Base-by-base conservation (phyloP, 2,888 invertebrate species). In the Eupithecia subumbrata region DNA sequence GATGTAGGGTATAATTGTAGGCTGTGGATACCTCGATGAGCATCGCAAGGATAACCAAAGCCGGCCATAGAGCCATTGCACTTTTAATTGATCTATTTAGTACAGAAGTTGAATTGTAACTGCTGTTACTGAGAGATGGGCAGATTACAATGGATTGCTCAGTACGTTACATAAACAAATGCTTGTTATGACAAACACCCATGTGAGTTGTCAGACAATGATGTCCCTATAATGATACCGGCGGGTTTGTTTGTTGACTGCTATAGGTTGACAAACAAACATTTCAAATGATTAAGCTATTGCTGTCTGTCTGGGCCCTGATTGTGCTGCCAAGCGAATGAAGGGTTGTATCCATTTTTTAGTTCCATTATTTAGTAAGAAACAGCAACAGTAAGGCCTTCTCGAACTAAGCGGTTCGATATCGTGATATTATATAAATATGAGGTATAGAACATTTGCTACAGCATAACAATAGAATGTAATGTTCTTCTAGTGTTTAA, bases 151-250 rank as follows among this genome's bases (percentile, higher is more conserved):
- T 70, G 48, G 67, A 74, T 72, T 75, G 67, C 45, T 75, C 70
- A 52, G 78, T 74, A 73, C 73, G 22, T 74, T 48, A 71, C 71
- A 37, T 69, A 71, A 56, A 71, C 73, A 43, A 71, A 5, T 0
- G 40, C n/a, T 79, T 84, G 80, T 81, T 77, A 70, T 71, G 69
- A 22, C 68, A 78, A 82, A 83, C 82, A 83, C 74, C 70, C n/a
- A 67, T 34, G 37, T n/a, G 48, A 83, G 81, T 84, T 82, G 78
- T 81, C 76, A 78, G 78, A 80, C 74, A 73, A 72, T 75, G 75
- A 70, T 74, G 37, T 71, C 68, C 25, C 22, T 60, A 14, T 60
- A 12, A 5, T 60, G 60, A 67, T 67, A 40, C 66, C 22, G 14
- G 25, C 9, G 22, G 25, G 3, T 67, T 40, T 67, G 66, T 67